These are phyloP conservation scores for Lepidothrix coronata DNA, from an alignment of 2,113 vertebrate species.

Conservation along the genomic window DNA sequence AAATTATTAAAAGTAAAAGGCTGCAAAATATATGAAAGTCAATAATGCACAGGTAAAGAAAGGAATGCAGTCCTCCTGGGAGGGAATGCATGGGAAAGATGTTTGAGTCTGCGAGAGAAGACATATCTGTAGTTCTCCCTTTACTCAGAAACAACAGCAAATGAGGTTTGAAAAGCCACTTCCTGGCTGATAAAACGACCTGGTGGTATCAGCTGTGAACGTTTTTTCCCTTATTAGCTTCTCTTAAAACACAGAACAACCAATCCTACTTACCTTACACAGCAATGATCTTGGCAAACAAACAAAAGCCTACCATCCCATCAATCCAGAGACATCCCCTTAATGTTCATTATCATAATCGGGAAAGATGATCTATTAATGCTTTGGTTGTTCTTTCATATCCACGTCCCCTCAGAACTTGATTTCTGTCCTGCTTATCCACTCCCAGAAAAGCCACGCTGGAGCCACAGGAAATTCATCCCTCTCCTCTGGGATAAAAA, in stretches of 20 bases:
- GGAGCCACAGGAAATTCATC: not conserved
- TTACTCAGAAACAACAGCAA: not conserved
- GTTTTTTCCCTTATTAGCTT: not conserved
- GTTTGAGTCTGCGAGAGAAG: not conserved
- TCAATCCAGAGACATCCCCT: not conserved
- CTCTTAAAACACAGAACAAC: not conserved
- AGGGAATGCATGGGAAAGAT: not conserved
- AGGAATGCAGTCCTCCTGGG: not conserved
- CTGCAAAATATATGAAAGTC: not conserved
- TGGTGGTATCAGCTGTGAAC: not conserved
- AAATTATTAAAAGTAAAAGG: not conserved
- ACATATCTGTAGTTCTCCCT: not conserved
- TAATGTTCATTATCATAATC: not conserved
- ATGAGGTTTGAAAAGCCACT: not conserved
- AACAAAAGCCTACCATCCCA: not conserved
- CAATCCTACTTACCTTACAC: not conserved
- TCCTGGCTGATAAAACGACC: not conserved
- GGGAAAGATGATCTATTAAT: not conserved
- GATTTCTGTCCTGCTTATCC: not conserved
- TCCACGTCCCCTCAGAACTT: rapidly evolving
- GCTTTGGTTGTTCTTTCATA: not conserved
- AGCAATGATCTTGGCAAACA: not conserved
- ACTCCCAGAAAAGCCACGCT: not conserved
- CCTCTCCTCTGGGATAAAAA: not conserved
- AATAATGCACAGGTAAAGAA: not conserved